Evolutionary conservation across 2,888 invertebrate genomes (phyloP).

Genomic region (Ophraella communa): DNA sequence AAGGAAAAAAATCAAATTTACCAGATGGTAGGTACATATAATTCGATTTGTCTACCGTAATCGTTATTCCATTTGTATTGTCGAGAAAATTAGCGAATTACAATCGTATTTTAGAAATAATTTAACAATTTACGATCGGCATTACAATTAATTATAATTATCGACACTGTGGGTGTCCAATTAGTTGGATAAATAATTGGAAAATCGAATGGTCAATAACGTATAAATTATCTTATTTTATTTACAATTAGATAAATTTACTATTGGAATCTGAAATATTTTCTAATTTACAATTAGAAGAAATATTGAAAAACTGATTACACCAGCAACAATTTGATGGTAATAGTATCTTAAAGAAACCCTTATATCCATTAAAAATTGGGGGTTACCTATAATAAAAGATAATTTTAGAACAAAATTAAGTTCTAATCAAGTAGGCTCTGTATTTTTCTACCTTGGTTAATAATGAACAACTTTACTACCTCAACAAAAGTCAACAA

Average conservation of each 20-base stretch:
- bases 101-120: not conserved
- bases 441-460: no score
- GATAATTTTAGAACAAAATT: no score
- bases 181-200: not conserved
- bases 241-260: not conserved
- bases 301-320: no score
- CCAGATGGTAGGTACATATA: constrained; percentile 1
- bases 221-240: not conserved
- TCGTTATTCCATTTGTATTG: not conserved
- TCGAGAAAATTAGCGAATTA: not conserved
- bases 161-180: not conserved
- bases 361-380: no score
- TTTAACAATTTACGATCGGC: not conserved
- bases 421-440: no score
- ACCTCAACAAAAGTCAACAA: no score
- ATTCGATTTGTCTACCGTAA: not conserved
- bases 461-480: no score
- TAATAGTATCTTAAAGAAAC: no score
- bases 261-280: not conserved
- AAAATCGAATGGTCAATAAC: not conserved
- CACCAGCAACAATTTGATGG: no score
- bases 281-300: no score
- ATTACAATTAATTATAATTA: not conserved
- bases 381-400: no score
- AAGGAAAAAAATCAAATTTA: not conserved